These are phyloP conservation scores for Erannis defoliaria DNA, from an alignment of 2,888 invertebrate genomes.

Conservation along the genomic window DNA sequence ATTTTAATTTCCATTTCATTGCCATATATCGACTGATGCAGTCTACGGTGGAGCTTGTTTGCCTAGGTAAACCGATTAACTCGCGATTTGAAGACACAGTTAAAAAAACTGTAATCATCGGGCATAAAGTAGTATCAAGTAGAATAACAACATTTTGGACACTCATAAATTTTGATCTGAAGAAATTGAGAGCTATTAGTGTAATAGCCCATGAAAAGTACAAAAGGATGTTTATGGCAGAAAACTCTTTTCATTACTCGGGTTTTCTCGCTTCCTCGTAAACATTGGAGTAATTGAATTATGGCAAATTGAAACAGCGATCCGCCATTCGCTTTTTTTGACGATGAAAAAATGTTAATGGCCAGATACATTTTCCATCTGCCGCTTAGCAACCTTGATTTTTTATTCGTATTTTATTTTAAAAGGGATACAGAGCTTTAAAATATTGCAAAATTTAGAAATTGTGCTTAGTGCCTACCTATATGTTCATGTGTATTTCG, in stretches of 20 bases:
- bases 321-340: slow-evolving; percentile 16
- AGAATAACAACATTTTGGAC: neutral
- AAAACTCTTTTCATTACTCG: slow-evolving; percentile 23
- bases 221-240: slow-evolving; percentile 18
- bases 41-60: no score
- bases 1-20: no score
- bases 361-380: slow-evolving; percentile 4
- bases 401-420: neutral
- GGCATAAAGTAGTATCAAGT: no score
- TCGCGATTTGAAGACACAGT: no score
- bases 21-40: no score
- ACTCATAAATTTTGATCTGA: slow-evolving; percentile 14
- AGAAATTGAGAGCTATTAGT: slow-evolving; percentile 14
- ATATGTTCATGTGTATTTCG: no score
- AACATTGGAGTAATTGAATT: slow-evolving; percentile 20
- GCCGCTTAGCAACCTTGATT: neutral
- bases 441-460: neutral
- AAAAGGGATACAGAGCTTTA: neutral
- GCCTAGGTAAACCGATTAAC: no score
- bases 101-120: no score
- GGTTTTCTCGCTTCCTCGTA: slow-evolving; percentile 8
- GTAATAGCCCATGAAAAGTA: slow-evolving; percentile 17
- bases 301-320: slow-evolving; percentile 18
- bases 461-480: no score
- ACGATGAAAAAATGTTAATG: slow-evolving; percentile 12